Conservation (phyloP, 2,113 vertebrate genomes). For the Salvator merianae region DNA sequence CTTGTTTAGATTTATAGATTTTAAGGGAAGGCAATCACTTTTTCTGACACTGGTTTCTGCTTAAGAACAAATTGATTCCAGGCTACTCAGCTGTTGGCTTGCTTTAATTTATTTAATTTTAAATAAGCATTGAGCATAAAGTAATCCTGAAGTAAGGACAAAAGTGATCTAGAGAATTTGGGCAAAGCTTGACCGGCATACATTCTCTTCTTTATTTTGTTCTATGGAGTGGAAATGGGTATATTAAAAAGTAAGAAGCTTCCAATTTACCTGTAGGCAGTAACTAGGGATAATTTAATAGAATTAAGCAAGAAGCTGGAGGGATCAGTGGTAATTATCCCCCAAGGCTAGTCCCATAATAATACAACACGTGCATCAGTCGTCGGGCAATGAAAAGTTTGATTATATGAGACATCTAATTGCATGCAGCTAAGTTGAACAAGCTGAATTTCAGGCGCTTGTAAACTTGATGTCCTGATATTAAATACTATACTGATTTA, state of each 20-base stretch:
- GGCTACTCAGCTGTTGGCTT: too few relatives aligned
- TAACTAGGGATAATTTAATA: background rate
- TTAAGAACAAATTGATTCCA: too few relatives aligned
- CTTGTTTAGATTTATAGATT: background rate
- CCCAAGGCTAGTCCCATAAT: background rate
- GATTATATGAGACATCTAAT: background rate
- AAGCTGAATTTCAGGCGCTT: background rate
- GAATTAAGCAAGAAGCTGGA: background rate
- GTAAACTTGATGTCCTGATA: background rate
- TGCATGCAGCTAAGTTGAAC: background rate
- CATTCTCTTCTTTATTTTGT: background rate
- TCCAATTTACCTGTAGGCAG: background rate
- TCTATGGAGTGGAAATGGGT: background rate
- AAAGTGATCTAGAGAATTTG: background rate
- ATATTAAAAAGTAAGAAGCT: background rate
- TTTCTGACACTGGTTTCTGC: background rate
- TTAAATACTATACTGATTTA: slow-evolving; percentile 6
- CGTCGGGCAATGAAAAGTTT: background rate
- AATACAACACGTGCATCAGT: background rate
- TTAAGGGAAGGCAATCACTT: background rate
- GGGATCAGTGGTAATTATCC: background rate
- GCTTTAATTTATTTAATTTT: too few relatives aligned
- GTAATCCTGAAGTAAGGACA: background rate
- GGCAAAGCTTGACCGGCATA: background rate
- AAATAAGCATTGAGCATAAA: background rate